Evolutionary conservation across 2,797 vertebrate species (phyloP).

Genomic region (Gobio occitaniae): DNA sequence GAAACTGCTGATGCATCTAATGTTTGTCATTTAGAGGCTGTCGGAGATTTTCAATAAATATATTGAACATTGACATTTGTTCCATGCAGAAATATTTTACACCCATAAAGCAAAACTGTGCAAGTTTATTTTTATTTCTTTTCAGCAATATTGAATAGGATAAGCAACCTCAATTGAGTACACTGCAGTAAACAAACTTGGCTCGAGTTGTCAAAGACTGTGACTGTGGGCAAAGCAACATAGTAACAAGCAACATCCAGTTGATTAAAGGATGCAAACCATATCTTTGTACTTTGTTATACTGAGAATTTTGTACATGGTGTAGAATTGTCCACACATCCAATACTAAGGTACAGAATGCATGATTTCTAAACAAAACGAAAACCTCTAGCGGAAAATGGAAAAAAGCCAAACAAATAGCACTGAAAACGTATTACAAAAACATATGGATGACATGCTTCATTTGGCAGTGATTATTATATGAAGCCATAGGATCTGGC

Average conservation of each 20-base stretch:
- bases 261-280: slow-evolving; percentile 57
- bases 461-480: slow-evolving; percentile 41
- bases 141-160: slow-evolving; percentile 72
- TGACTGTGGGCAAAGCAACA: slow-evolving; percentile 54
- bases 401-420: not conserved
- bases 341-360: slow-evolving; percentile 8
- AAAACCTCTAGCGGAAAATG: not conserved
- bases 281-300: slow-evolving; percentile 62
- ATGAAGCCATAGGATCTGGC: slow-evolving; percentile 17
- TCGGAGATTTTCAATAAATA: slow-evolving; percentile 43
- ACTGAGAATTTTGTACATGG: slow-evolving; percentile 44
- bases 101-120: not conserved
- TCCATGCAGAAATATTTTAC: not conserved
- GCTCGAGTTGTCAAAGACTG: slow-evolving; percentile 52
- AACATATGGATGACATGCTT: slow-evolving; percentile 27
- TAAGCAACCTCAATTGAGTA: slow-evolving; percentile 67
- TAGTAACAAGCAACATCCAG: slow-evolving; percentile 62
- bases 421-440: slow-evolving; percentile 5
- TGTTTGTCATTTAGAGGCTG: slow-evolving; percentile 37
- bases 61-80: not conserved
- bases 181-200: slow-evolving; percentile 70
- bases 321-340: slow-evolving; percentile 1
- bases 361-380: not conserved
- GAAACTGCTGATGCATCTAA: slow-evolving; percentile 38
- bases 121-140: slow-evolving; percentile 71